Conservation (phyloP, 2,888 invertebrate genomes). For the Aleiodes testaceus region DNA sequence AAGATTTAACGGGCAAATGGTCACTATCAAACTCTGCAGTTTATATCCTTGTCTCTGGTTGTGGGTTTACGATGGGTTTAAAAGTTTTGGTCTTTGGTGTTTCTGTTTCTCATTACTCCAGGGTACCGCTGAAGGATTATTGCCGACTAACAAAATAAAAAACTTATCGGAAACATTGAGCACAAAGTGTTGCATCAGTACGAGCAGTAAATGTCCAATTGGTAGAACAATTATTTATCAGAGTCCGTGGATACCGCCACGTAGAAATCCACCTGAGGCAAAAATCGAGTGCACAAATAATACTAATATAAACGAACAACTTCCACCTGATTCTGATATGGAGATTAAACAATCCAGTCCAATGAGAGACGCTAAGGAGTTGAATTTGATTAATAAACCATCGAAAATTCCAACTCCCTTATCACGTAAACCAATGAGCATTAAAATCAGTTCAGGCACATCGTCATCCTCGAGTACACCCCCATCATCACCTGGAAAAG, state of each 20-base stretch:
- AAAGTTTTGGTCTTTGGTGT: slow-evolving; percentile 54
- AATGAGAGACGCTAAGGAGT: background rate
- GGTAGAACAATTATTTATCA: slow-evolving; percentile 64
- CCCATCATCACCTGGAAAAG: slow-evolving; percentile 22
- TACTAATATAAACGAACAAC: no score
- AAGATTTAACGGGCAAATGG: slow-evolving; percentile 3
- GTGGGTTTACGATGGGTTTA: slow-evolving; percentile 52
- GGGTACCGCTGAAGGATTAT: slow-evolving; percentile 70
- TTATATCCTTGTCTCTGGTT: slow-evolving; percentile 52
- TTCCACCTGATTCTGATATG: no score
- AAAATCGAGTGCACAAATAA: slow-evolving; percentile 9
- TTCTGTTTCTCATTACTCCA: slow-evolving; percentile 67
- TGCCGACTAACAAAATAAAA: slow-evolving; percentile 65
- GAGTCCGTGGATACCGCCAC: slow-evolving; percentile 66
- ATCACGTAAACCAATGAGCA: slow-evolving; percentile 60
- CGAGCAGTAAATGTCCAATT: slow-evolving; percentile 21
- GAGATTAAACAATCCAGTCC: background rate
- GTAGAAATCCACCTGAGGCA: slow-evolving; percentile 61
- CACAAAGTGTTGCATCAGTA: slow-evolving; percentile 52
- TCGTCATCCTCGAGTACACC: slow-evolving; percentile 41
- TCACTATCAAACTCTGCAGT: slow-evolving; percentile 4
- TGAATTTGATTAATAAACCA: slow-evolving; percentile 25
- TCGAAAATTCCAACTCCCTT: slow-evolving; percentile 70
- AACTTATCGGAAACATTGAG: slow-evolving; percentile 59
- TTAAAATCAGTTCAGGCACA: slow-evolving; percentile 51